These are phyloP conservation scores for Lasioglossum marginatum DNA, from an alignment of 2,888 invertebrate species.

Conservation along the genomic window DNA sequence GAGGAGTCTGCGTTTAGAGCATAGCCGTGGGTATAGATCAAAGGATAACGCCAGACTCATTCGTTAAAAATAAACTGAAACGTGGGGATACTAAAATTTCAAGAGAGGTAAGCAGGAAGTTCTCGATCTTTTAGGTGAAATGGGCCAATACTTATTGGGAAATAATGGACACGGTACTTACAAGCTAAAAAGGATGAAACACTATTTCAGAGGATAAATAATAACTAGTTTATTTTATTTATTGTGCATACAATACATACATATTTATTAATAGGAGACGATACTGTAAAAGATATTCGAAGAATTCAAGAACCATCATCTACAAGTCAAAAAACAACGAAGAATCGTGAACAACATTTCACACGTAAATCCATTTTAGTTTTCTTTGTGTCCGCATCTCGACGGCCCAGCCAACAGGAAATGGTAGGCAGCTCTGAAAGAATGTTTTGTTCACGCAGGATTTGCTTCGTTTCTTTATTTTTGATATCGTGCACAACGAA, in stretches of 20 bases:
- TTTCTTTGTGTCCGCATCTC: background rate
- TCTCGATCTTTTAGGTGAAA: background rate
- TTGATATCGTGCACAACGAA: background rate
- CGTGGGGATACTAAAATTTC: background rate
- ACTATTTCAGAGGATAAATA: background rate
- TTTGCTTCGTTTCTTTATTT: background rate
- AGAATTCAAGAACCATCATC: background rate
- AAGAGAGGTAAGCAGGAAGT: background rate
- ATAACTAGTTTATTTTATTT: background rate
- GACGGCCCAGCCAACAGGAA: background rate
- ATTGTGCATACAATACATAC: background rate
- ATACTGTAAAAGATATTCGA: background rate
- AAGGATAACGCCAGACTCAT: background rate
- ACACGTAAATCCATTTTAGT: background rate
- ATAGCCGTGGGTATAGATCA: background rate
- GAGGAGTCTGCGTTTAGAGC: slow-evolving; percentile 10
- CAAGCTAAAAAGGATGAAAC: too few species aligned
- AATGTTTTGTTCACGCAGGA: background rate
- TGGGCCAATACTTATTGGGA: background rate
- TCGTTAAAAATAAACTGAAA: background rate
- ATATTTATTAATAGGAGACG: background rate
- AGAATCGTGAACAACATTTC: background rate
- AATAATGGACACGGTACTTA: background rate
- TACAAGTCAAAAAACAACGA: background rate
- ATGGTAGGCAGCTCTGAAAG: background rate